Percentiles rank a stretch among this genome's conserved stretches.
phyloP scores from a whole-genome alignment of 2,888 invertebrate genomes.

The Polyploca ridens region DNA sequence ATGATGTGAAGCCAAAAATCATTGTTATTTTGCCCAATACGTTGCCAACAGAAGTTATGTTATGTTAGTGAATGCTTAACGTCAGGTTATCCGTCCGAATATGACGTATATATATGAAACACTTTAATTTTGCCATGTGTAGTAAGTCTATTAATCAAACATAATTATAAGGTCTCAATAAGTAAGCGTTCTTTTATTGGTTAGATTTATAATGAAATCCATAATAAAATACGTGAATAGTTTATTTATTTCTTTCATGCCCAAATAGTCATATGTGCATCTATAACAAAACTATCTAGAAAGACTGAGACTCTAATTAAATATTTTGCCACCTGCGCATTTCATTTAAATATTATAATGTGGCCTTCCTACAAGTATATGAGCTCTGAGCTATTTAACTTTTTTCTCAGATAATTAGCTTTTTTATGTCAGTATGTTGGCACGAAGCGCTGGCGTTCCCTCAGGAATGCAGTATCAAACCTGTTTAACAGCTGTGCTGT shows the following conservation, averaged over 20 bases:
- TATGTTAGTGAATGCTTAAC: background rate
- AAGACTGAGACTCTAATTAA: background rate
- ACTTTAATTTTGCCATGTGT: background rate
- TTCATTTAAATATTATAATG: conserved; percentile 9
- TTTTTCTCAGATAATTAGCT: conserved; percentile 45
- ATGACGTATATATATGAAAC: background rate
- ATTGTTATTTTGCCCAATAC: background rate
- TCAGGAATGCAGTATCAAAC: conserved; percentile 68
- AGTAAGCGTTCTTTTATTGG: no score
- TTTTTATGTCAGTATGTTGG: conserved; percentile 50
- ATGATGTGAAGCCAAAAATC: background rate
- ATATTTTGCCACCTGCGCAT: background rate
- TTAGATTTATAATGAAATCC: background rate
- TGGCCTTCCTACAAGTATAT: conserved; percentile 20
- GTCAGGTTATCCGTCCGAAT: background rate
- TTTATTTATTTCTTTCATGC: background rate
- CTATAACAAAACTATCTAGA: background rate
- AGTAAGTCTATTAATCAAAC: no score
- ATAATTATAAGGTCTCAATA: no score
- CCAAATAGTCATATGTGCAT: background rate
- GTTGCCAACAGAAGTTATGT: no score
- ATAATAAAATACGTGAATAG: background rate
- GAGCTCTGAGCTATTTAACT: conserved; percentile 29
- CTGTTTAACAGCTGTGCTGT: conserved; percentile 69
- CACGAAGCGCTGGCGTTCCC: conserved; percentile 66